phyloP scores from a whole-genome alignment of 1,140 invertebrate genomes.

The Caligus rogercresseyi region DNA sequence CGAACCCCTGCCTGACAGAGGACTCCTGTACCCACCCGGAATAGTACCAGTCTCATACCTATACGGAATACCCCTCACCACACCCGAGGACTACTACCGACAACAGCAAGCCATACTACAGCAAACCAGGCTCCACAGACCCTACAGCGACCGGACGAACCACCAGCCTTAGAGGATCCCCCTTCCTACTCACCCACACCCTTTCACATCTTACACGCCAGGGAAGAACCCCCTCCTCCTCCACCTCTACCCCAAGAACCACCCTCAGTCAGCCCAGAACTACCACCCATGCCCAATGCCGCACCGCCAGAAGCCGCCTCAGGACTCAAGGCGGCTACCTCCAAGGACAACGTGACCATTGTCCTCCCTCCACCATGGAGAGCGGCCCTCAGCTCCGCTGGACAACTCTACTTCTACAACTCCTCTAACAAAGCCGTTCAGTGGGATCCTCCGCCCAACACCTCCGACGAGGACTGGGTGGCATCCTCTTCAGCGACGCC shows the following conservation, averaged over 20 bases:
- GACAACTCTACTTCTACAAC: conserved; percentile 79
- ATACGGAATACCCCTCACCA: neutral
- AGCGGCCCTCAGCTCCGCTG: conserved; percentile 53
- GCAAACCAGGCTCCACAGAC: neutral
- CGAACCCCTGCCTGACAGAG: neutral
- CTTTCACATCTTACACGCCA: neutral
- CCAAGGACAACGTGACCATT: conserved; percentile 26
- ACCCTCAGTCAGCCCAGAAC: neutral
- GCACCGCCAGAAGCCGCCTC: no score
- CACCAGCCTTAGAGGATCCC: neutral
- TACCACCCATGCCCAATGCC: no score
- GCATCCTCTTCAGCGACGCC: neutral
- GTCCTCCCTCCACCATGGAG: conserved; percentile 72
- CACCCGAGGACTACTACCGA: neutral
- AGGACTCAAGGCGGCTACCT: neutral
- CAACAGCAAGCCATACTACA: neutral
- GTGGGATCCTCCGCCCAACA: conserved; percentile 53
- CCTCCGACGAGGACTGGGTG: conserved; percentile 17
- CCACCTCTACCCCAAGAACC: neutral
- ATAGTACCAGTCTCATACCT: conserved; percentile 8
- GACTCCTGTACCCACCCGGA: neutral
- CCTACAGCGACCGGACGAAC: neutral
- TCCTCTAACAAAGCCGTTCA: conserved; percentile 58
- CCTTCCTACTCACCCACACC: neutral
- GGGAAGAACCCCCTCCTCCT: neutral